These are phyloP conservation scores for Pogonus chalceus DNA, from an alignment of 1,140 invertebrate species.

Conservation along the genomic window DNA sequence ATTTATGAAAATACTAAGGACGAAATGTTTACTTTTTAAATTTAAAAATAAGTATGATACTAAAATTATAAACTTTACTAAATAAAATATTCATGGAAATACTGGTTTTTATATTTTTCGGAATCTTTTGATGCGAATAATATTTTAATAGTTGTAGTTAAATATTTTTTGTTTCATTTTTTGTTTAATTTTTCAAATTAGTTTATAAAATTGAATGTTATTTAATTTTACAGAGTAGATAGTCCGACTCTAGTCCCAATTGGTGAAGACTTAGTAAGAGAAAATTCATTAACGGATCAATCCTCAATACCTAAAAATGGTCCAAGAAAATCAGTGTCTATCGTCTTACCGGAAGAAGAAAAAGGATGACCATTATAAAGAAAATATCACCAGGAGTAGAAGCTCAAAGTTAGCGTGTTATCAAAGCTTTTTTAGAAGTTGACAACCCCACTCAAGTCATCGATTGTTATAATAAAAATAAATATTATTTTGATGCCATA, in stretches of 20 bases:
- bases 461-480: conserved; percentile 7
- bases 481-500: conserved; percentile 10
- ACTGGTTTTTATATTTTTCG: no score
- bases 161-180: no score
- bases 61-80: conserved; percentile 9
- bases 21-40: not conserved
- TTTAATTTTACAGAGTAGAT: conserved; percentile 14
- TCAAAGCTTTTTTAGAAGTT: conserved; percentile 11
- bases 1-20: not conserved
- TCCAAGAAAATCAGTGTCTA: conserved; percentile 40
- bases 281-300: conserved; percentile 25
- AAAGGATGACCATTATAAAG: conserved; percentile 34
- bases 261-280: conserved; percentile 32
- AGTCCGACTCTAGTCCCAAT: conserved; percentile 31
- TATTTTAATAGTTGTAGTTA: no score
- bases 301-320: conserved; percentile 23
- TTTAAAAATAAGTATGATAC: not conserved
- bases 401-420: conserved; percentile 10
- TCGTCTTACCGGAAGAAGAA: conserved; percentile 44
- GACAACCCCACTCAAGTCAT: conserved; percentile 5
- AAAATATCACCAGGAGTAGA: not conserved
- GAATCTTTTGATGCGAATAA: no score
- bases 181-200: no score
- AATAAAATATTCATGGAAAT: no score
- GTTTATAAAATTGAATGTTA: conserved; percentile 13